A percentile compares a stretch with the other conserved stretches of the same genome.
Evolutionary conservation across 1,140 invertebrate genomes (phyloP).

Genomic region (Scaptomyza montana): DNA sequence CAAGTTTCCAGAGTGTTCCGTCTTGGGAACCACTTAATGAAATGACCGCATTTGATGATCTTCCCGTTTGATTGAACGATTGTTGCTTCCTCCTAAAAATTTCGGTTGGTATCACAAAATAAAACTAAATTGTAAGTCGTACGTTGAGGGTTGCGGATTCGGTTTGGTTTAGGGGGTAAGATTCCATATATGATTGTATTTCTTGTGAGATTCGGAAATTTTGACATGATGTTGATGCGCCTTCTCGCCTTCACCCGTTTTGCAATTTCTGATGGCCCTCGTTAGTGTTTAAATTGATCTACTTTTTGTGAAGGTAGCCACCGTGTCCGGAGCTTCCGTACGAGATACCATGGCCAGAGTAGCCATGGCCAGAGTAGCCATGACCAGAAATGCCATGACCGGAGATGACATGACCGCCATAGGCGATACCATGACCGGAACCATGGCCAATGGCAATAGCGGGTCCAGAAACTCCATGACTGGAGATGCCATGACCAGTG

Average conservation of each 20-base stretch:
- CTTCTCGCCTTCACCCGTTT: constrained; percentile 63
- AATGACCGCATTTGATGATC: constrained; percentile 32
- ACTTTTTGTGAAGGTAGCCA: constrained; percentile 82
- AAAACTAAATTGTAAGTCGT: constrained; percentile 82
- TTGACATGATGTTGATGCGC: constrained; percentile 55
- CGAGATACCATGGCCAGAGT: constrained; percentile 58
- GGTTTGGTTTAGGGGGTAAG: constrained; percentile 17
- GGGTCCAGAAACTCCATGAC: constrained; percentile 39
- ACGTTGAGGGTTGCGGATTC: constrained; percentile 55
- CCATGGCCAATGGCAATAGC: constrained; percentile 41
- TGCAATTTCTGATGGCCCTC: constrained; percentile 58
- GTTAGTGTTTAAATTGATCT: constrained; percentile 66
- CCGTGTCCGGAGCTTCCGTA: constrained; percentile 69
- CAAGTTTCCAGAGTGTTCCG: constrained; percentile 52
- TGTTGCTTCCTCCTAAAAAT: constrained; percentile 57
- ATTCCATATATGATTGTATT: constrained; percentile 11
- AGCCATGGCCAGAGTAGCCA: constrained; percentile 45
- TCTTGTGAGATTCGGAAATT: constrained; percentile 40
- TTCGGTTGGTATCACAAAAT: constrained; percentile 81
- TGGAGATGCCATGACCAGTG: constrained; percentile 53
- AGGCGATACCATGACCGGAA: constrained; percentile 22
- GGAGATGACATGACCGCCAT: constrained; percentile 36
- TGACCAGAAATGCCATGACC: constrained; percentile 44
- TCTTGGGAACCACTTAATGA: constrained; percentile 7
- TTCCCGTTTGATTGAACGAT: constrained; percentile 24